Evolutionary conservation across 37 sponge, comb jelly and placozoan species (phyloP), one percentile per base, ranked within the genome.

Genomic region (Agelas oroides): DNA sequence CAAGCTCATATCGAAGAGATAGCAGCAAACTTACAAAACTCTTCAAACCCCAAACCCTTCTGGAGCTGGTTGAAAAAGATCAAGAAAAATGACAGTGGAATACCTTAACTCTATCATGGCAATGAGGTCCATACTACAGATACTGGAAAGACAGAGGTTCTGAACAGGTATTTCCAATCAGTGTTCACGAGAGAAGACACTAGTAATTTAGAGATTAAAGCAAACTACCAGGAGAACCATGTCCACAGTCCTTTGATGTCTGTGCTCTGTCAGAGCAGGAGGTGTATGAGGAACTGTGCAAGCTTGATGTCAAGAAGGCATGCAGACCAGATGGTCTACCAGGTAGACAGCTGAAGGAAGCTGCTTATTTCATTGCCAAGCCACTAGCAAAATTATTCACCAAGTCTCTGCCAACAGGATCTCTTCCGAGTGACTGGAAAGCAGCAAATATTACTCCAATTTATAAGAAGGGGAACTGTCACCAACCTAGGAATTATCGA

Each of bases 391-490:
- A 59, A 2, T n/a, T 83, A 17, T 83, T 60, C 36, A 74, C 56
- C 71, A 46, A 70, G 24, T 81, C 81, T 12, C n/a, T 81, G 58
- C 0, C 0, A 15, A 30, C 73, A 17, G 82, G 88, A n/a, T 37
- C 21, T 0, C 81, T 81, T 35, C 88, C 88, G 60, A 72, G 54
- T 28, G 82, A 88, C 56, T 88, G 77, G 82, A 88, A 52, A 18
- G 21, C 36, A 64, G 75, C 88, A 2, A 73, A 80, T 88, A 57
- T 88, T 2, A 56, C 57, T 30, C 81, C 88, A 34, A 30, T 88
- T 0, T 53, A 41, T 33, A 86, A 86, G 54, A 85, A 75, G 24
- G 79, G 71, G 12, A 14, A 40, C 30, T 54, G 66, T 70, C 64
- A 64, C 20, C 75, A 21, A 35, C 75, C 88, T 23, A 71, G 54